Conservation (phyloP, 2,888 invertebrate genomes). For the Clitarchus hookeri region DNA sequence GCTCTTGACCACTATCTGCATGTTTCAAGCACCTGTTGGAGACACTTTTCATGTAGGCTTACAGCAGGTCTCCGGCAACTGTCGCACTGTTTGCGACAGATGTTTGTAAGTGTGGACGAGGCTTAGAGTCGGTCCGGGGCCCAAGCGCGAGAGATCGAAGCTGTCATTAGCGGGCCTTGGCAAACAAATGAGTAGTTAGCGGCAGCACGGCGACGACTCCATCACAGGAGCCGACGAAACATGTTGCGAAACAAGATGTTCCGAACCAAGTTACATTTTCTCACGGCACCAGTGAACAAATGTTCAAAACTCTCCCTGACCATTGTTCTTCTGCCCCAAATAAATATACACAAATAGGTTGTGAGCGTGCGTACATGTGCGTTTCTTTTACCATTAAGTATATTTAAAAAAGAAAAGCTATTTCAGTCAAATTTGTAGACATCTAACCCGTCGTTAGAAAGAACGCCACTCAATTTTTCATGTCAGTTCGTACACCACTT, state of each 20-base stretch:
- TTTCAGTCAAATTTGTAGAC: no score
- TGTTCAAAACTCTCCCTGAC: neutral
- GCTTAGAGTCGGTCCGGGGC: neutral
- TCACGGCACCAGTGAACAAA: neutral
- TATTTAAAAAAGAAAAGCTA: no score
- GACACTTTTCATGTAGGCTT: no score
- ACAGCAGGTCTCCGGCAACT: no score
- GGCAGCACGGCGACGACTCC: neutral
- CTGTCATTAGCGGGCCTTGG: conserved; percentile 17
- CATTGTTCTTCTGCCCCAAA: neutral
- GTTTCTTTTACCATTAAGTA: no score
- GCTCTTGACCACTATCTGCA: no score
- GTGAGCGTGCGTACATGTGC: neutral
- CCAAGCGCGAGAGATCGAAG: conserved; percentile 5
- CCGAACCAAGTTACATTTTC: neutral
- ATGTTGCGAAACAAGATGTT: neutral
- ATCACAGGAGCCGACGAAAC: neutral
- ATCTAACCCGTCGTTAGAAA: no score
- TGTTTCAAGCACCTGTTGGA: no score
- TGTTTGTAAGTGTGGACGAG: no score
- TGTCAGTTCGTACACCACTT: no score
- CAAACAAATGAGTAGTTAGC: conserved; percentile 24
- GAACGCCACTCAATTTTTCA: no score
- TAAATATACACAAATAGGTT: neutral
- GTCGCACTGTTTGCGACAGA: no score